phyloP scores from a whole-genome alignment of 1,140 invertebrate genomes.

The Leucophenga varia region DNA sequence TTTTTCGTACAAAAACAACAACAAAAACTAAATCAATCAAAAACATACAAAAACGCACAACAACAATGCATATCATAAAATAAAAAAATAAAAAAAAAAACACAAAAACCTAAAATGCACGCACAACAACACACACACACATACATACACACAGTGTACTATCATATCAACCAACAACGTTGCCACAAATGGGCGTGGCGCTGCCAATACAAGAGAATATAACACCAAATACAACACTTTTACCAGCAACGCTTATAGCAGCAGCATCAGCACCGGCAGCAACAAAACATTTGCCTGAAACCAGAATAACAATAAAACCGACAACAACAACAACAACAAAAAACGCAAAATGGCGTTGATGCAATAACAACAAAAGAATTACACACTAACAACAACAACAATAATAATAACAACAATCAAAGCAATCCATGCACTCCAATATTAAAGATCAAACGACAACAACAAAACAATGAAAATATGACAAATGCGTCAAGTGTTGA shows the following conservation, averaged over 20 bases:
- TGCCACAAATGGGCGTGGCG: constrained; percentile 23
- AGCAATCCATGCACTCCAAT: neutral
- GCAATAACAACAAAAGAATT: neutral
- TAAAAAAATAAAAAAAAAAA: neutral
- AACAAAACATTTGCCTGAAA: neutral
- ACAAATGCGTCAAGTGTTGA: too few species aligned
- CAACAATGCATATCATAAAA: neutral
- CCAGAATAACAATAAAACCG: neutral
- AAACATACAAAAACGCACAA: constrained; percentile 2
- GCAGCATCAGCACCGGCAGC: neutral
- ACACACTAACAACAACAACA: constrained; percentile 9
- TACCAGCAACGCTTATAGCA: constrained; percentile 20
- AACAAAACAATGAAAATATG: neutral
- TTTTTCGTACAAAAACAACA: too few species aligned
- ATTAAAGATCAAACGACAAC: constrained; percentile 29
- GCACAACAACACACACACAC: neutral
- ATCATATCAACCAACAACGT: constrained; percentile 38
- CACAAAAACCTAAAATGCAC: constrained; percentile 3
- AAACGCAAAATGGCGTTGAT: neutral
- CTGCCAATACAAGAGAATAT: constrained; percentile 21
- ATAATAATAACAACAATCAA: constrained; percentile 12
- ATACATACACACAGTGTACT: constrained; percentile 30
- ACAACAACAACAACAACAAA: neutral
- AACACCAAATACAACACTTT: constrained; percentile 13
- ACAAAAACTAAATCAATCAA: too few species aligned